Percentiles rank a stretch among this genome's conserved stretches.
Evolutionary conservation across 2,113 vertebrate species (phyloP).

Genomic region (Rallus limicola): DNA sequence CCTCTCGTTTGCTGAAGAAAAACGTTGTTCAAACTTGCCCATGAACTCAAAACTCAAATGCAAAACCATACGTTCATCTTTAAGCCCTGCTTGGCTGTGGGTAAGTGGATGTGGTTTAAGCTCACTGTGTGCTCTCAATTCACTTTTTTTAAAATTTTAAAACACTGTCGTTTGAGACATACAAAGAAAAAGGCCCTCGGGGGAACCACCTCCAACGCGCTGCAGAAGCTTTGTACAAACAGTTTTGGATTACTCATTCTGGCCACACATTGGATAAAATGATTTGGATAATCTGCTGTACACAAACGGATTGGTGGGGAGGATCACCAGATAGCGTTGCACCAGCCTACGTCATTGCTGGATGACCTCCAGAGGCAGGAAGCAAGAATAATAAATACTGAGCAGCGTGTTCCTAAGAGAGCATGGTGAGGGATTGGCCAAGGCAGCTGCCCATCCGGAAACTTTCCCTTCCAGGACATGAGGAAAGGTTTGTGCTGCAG

Average conservation of each 20-base stretch:
- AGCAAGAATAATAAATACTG: not conserved
- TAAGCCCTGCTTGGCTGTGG: not conserved
- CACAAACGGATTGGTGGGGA: not conserved
- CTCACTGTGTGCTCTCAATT: not conserved
- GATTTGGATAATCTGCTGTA: not conserved
- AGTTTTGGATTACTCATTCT: not conserved
- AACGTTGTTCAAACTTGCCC: not conserved
- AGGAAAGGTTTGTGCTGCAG: not conserved
- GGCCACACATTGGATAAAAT: not conserved
- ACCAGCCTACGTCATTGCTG: not conserved
- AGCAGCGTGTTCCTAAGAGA: not conserved
- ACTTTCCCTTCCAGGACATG: not conserved
- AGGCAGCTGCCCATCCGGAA: not conserved
- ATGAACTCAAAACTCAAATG: not conserved
- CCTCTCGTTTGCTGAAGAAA: not conserved
- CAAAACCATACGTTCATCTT: not conserved
- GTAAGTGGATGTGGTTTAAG: not conserved
- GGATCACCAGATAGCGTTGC: conserved; percentile 10
- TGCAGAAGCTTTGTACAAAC: not conserved
- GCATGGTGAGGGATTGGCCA: not conserved
- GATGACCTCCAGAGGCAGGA: conserved; percentile 26
- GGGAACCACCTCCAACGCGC: not conserved
- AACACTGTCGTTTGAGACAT: not conserved
- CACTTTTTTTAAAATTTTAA: not conserved
- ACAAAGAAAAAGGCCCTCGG: not conserved